Evolutionary conservation across 2,797 vertebrate genomes (phyloP), one percentile per base, ranked within the genome.

Genomic region (Dicrostonyx torquatus): DNA sequence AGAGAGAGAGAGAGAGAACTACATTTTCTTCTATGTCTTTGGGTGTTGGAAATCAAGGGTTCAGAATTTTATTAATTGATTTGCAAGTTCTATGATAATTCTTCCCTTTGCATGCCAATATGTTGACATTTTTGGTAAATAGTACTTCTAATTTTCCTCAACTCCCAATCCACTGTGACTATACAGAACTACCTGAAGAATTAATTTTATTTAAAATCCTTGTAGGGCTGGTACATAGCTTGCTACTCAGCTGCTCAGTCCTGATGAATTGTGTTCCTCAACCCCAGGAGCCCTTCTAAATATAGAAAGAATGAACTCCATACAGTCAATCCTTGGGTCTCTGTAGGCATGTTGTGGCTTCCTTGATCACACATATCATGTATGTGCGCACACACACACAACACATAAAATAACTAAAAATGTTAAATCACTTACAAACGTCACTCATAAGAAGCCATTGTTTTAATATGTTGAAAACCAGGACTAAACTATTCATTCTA

Each of bases 71-170:
- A 48, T 89, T 58, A 88, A 77, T 2, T 73, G 89, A 66, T 78
- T 92, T 94, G 68, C 87, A 95, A 84, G 31, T 48, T 68, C 13
- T 78, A n/a, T 77, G 14, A 90, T 91, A 37, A 76, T 77, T 93
- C 53, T 85, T 43, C 73, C n/a, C 34, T 68, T 89, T 66, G 43
- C 83, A n/a, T 90, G 18, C 7, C 60, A 89, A 94, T 45, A 66
- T 84, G 15, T 72, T 94, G 22, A 68, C 53, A 24, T 48, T 89
- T 43, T 93, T 87, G 90, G 40, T 55, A 72, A 55, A 9, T 72
- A 6, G 10, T 89, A 91, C n/a, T 72, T 87, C 72, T 84, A 18
- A 60, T 84, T 73, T 84, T 96, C 13, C 31, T 89, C 31, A 50
- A 34, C 29, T 55, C 22, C 20, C 83, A 90, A 86, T 62, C 14